Evolutionary conservation across 2,797 vertebrate species (phyloP), one percentile per base, ranked within the genome.

Genomic region (Sebastes baramenuke): DNA sequence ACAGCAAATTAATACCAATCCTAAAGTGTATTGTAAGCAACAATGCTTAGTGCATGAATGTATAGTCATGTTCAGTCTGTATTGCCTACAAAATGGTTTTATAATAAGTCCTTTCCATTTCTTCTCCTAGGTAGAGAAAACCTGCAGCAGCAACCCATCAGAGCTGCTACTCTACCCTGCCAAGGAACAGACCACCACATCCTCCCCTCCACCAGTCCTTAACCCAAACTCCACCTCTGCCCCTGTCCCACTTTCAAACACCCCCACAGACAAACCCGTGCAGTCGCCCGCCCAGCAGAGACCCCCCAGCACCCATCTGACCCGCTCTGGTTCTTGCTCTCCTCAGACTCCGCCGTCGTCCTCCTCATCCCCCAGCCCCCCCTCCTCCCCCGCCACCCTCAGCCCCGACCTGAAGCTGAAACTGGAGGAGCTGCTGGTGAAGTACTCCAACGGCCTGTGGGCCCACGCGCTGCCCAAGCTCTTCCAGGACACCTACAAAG

Each of bases 381-480:
- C 84, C 22, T 87, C 80, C 9, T 88, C 92, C 69, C 87, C 93
- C 22, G 82, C 89, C 29, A 79, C 82, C 46, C 89, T 93, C 89
- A 96, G 90, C 61, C 88, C 92, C 0, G 94, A 97, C 54, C 89
- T 98, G 75, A 98, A 96, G 91, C 91, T 94, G 88, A 98, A 97
- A 83, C 94, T 99, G 72, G 94, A 95, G 59, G 94, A 97, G 82
- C 94, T 99, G 81, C 94, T 99, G 87, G 67, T 92, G 70, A 98
- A 97, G 75, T 99, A 99, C 90, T 96, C 96, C 75, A 97, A 74
- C 62, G 98, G 98, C 30, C 95, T 99, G 72, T 99, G 98, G 98
- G 97, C 97, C 59, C 96, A 97, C 10, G 98, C 98, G 0, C 96
- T 99, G 60, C 98, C 98, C 4, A 98, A 98, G 89, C 94, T 98